Percentiles rank a stretch among this genome's conserved stretches.
Conservation (phyloP, 2,888 invertebrate species). For the Drosophila diplacantha region DNA sequence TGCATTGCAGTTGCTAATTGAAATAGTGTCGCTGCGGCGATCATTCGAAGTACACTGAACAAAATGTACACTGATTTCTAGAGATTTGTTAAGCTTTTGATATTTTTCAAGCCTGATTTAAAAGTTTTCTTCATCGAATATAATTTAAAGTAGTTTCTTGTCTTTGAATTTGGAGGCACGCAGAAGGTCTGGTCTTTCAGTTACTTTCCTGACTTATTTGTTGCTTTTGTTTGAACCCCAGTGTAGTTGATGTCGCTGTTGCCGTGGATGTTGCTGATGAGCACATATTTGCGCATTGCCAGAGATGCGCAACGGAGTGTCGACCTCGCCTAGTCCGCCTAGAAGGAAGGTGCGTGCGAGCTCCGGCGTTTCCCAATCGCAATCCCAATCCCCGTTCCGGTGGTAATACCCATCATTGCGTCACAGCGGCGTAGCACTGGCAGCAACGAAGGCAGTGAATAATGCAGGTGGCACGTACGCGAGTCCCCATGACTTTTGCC, state of each 20-base stretch:
- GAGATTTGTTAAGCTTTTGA: background rate
- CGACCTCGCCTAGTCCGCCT: constrained; percentile 66
- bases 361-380: constrained; percentile 21
- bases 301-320: constrained; percentile 69
- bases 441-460: constrained; percentile 15
- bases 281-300: constrained; percentile 66
- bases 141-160: background rate
- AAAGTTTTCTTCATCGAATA: background rate
- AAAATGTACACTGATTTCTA: background rate
- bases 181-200: background rate
- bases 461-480: constrained; percentile 35
- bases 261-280: constrained; percentile 40
- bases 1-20: constrained; percentile 74
- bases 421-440: constrained; percentile 50
- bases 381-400: constrained; percentile 18
- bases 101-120: rapidly evolving
- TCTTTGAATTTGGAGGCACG: too few species aligned
- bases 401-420: constrained; percentile 63
- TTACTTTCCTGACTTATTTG: background rate
- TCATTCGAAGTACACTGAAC: constrained; percentile 24
- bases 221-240: background rate
- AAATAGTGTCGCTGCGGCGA: constrained; percentile 67
- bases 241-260: constrained; percentile 12
- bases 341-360: constrained; percentile 58
- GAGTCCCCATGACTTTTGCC: constrained; percentile 35